These are phyloP conservation scores for Ellobius talpinus DNA, from an alignment of 2,113 vertebrate species.

Conservation along the genomic window DNA sequence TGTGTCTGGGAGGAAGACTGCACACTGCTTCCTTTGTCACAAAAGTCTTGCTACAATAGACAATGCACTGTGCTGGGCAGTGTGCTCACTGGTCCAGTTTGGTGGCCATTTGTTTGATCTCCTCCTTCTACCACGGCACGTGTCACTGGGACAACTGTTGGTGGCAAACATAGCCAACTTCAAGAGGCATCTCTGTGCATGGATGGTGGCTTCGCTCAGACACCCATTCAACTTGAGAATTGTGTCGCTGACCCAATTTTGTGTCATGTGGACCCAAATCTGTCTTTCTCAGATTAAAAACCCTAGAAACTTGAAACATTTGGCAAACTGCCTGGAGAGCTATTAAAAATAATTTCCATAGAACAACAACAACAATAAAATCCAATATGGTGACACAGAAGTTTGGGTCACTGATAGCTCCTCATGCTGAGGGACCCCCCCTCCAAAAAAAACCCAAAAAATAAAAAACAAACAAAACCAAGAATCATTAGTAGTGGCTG, in stretches of 20 bases:
- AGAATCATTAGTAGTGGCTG: not conserved
- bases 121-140: not conserved
- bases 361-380: too few relatives aligned
- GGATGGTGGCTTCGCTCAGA: not conserved
- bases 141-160: too few relatives aligned
- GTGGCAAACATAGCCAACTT: not conserved
- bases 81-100: not conserved
- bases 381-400: not conserved
- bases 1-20: not conserved
- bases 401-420: not conserved
- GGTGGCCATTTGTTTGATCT: not conserved
- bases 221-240: not conserved
- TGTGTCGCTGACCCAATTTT: not conserved
- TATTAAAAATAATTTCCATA: not conserved
- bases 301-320: not conserved
- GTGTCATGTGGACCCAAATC: not conserved
- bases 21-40: not conserved
- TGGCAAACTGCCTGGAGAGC: not conserved
- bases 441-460: not conserved
- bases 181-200: fast-evolving
- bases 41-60: not conserved
- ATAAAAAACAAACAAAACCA: not conserved
- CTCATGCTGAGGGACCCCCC: not conserved
- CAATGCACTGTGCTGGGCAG: not conserved
- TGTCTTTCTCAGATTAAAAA: not conserved